Base-by-base conservation (phyloP, 2,888 invertebrate genomes). In the Oegoconia quadripuncta region DNA sequence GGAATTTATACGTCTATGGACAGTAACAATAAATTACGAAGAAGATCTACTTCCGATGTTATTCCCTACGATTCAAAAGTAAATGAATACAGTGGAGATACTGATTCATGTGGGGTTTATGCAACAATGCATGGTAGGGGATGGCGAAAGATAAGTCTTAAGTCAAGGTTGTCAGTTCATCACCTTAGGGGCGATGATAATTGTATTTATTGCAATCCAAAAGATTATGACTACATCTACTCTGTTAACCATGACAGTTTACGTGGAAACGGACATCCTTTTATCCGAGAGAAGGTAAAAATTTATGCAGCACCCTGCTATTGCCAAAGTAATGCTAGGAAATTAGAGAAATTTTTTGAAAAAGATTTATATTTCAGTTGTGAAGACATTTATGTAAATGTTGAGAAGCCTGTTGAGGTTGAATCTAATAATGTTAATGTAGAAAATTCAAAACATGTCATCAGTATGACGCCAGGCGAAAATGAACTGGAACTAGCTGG, bases 171-270 rank as follows among this genome's bases (percentile, higher is more conserved):
- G n/a, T n/a, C n/a, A n/a, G n/a, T n/a, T n/a, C n/a, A n/a, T 30
- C 81, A 81, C 44, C 45, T 56, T 4, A 72, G 50, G 49, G 81
- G 81, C 7, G 70, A 67, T 29, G 12, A 43, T 33, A 67, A 69
- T 23, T 82, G 81, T 48, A 37, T 67, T 26, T 66, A 66, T n/a
- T n/a, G n/a, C 50, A 59, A 56, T 29, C 33, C 55, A n/a, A 33
- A 39, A 2, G 66, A 73, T 30, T 59, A 68, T 33, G 46, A 56
- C 9, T 73, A 75, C 44, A 54, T 70, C 34, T 77, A 81, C 39
- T 58, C 55, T 38, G 30, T 80, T 27, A 66, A 75, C 50, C 65
- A 62, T 1, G 42, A 57, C 11, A 50, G 64, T 8, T 2, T 62
- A 5, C 49, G 40, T 12, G 60, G 59, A 12, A 48, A 64, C 38